Percentiles rank a stretch among this genome's conserved stretches.
phyloP scores from a whole-genome alignment of 1,140 invertebrate genomes.

The Bombus ignitus region DNA sequence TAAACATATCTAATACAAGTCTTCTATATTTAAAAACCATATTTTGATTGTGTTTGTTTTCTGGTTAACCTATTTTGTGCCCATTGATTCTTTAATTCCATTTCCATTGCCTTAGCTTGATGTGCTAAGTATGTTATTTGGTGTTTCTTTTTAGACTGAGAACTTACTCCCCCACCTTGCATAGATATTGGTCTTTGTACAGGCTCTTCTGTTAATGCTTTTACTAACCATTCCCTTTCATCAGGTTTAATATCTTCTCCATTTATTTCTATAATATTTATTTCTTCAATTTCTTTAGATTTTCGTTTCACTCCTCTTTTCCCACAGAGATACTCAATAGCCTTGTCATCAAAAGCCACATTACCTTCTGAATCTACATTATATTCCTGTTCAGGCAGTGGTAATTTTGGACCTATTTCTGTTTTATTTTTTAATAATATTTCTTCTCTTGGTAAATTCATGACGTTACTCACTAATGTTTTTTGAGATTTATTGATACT shows the following conservation, averaged over 20 bases:
- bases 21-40: conserved; percentile 88
- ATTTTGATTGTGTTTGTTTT: conserved; percentile 93
- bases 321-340: conserved; percentile 80
- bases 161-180: conserved; percentile 73
- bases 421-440: conserved; percentile 79
- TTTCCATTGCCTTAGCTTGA: conserved; percentile 89
- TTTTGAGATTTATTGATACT: conserved; percentile 26
- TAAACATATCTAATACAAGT: conserved; percentile 31
- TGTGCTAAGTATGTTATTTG: neutral
- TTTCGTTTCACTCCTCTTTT: conserved; percentile 82
- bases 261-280: conserved; percentile 91
- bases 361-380: conserved; percentile 78
- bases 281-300: conserved; percentile 81
- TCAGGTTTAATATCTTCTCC: conserved; percentile 92
- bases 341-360: conserved; percentile 80
- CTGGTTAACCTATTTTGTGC: conserved; percentile 92
- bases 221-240: conserved; percentile 90
- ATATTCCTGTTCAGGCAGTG: conserved; percentile 82
- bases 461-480: conserved; percentile 72
- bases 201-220: conserved; percentile 90
- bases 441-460: conserved; percentile 77
- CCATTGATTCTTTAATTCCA: conserved; percentile 97
- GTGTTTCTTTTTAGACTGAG: conserved; percentile 82
- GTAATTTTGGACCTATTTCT: conserved; percentile 79
- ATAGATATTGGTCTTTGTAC: conserved; percentile 81